These are phyloP conservation scores for Drosophila barbarae DNA, from an alignment of 2,888 invertebrate genomes.

Conservation along the genomic window DNA sequence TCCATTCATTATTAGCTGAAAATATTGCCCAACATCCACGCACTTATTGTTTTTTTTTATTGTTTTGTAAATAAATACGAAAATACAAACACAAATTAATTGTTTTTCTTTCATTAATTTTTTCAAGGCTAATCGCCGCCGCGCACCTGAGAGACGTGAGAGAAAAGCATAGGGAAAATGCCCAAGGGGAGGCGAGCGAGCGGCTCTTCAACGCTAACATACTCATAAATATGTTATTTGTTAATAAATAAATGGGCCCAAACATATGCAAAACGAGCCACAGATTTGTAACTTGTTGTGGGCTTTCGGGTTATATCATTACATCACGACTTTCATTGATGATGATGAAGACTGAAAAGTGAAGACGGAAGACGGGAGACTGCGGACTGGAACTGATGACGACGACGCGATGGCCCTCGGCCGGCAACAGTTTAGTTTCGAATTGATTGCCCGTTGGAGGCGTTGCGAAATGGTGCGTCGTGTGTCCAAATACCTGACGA, in stretches of 20 bases:
- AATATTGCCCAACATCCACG: too few relatives aligned
- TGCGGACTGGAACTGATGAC: conserved; percentile 12
- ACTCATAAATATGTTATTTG: conserved; percentile 28
- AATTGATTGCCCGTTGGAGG: conserved; percentile 36
- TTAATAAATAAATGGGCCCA: conserved; percentile 36
- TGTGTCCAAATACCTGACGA: conserved; percentile 11
- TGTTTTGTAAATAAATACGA: too few relatives aligned
- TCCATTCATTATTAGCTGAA: neutral
- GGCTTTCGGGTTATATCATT: conserved; percentile 30
- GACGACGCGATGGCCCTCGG: conserved; percentile 25
- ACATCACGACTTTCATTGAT: conserved; percentile 43
- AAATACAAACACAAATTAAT: neutral
- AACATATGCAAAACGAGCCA: conserved; percentile 29
- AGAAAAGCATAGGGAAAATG: conserved; percentile 5
- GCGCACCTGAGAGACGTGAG: neutral
- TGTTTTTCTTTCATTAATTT: neutral
- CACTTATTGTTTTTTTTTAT: neutral
- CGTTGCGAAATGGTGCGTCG: conserved; percentile 24
- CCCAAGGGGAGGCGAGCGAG: neutral
- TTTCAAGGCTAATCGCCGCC: conserved; percentile 17
- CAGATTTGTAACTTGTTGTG: conserved; percentile 35
- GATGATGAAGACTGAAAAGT: neutral
- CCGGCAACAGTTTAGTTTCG: conserved; percentile 32
- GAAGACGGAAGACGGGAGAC: neutral
- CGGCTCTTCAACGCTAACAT: conserved; percentile 25